These are phyloP conservation scores for Calliopsis andreniformis DNA, from an alignment of 1,140 invertebrate species.

Conservation along the genomic window DNA sequence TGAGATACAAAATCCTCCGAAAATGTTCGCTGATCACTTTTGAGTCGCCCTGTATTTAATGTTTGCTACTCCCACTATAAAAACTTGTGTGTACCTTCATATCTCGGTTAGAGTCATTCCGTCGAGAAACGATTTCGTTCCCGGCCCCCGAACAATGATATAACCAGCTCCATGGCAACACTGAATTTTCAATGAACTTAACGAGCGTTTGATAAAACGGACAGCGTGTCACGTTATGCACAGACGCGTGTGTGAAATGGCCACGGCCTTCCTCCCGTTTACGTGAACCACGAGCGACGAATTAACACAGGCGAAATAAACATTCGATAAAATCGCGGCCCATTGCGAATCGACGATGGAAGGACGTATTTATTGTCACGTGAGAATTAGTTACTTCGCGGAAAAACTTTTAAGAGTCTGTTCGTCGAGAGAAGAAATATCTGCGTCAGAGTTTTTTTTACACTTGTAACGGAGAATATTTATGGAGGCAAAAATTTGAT, in stretches of 20 bases:
- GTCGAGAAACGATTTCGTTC: constrained; percentile 2
- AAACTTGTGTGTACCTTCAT: background rate
- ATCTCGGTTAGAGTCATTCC: background rate
- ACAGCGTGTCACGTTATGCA: background rate
- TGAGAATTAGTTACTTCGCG: too few relatives aligned
- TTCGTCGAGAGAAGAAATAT: too few relatives aligned
- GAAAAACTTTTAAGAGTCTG: too few relatives aligned
- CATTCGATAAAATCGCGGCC: constrained; percentile 20
- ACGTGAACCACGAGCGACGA: background rate
- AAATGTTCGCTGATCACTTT: too few relatives aligned
- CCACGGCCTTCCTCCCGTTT: constrained; percentile 35
- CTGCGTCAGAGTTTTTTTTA: too few relatives aligned
- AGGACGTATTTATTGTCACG: background rate
- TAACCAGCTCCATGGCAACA: background rate
- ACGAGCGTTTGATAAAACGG: constrained; percentile 45
- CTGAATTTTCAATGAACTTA: constrained; percentile 50
- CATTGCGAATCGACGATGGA: background rate
- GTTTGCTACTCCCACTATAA: background rate
- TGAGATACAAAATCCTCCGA: too few relatives aligned
- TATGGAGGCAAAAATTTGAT: too few relatives aligned
- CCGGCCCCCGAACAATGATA: background rate
- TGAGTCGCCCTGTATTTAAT: background rate
- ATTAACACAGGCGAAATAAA: constrained; percentile 32
- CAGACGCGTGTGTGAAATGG: background rate
- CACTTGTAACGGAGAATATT: too few relatives aligned